Base-by-base conservation (phyloP, 2,113 vertebrate species). In the Cochlearius cochlearius region DNA sequence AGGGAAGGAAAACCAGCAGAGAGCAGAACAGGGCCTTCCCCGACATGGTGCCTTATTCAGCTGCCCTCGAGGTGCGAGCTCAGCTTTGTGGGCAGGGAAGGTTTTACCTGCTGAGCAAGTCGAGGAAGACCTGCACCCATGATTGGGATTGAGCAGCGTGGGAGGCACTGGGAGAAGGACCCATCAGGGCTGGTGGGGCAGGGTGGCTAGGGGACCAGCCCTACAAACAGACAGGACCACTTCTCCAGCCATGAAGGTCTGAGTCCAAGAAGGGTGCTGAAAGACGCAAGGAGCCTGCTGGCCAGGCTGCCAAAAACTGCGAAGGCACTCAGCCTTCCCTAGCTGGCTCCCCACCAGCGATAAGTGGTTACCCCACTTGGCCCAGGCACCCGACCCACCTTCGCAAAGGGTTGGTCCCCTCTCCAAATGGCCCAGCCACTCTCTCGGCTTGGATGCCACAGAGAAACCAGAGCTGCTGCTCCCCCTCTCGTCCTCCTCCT, bases 61-160 rank as follows among this genome's bases (percentile, higher is more conserved):
- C 20, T 86, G 64, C 76, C 91, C 60, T 47, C 14, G 7, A 59
- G 80, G 7, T 60, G n/a, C 8, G 9, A 90, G 93, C 85, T 87
- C 60, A 29, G 86, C 81, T 87, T 81, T 10, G 12, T 58, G 73
- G 85, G 81, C 73, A 84, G 56, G 52, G 60, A 53, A 78, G 56
- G 90, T 90, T 93, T 75, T 74, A 96, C 95, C 88, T 94, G 95
- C 85, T 29, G 56, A 90, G 62, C 77, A 75, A 68, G 85, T 78
- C 3, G 12, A 43, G 43, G 77, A 72, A 29, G 69, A 59, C 38
- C 73, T 63, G 69, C 5, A 2, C 47, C 52, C 82, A 29, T 0
- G 8, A 90, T 27, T n/a, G 9, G 47, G 29, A 77, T 49, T 58
- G 81, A 91, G 64, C 0, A 0, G 55, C 0, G 1, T 21, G 23